Evolutionary conservation across 2,113 vertebrate species (phyloP).

Genomic region (Acanthisitta chloris): DNA sequence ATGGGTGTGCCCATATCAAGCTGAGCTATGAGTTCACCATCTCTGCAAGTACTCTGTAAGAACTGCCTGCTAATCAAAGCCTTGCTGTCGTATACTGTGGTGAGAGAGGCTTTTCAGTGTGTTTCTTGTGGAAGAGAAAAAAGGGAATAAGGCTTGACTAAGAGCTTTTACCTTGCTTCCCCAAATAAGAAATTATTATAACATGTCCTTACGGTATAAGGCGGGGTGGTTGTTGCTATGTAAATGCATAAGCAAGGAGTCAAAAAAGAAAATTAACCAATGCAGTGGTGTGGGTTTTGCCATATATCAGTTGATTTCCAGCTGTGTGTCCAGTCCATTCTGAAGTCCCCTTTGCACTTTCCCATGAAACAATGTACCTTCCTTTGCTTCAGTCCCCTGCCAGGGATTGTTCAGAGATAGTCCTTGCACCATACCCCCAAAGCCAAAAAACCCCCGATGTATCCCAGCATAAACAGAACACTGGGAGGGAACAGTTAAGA

Average conservation of each 20-base stretch:
- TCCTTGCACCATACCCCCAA: neutral
- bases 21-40: neutral
- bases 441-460: fast-evolving
- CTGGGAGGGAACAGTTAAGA: neutral
- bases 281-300: neutral
- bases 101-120: neutral
- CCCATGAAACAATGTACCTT: neutral
- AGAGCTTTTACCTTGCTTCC: neutral
- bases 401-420: neutral
- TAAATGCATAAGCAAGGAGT: neutral
- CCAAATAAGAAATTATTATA: neutral
- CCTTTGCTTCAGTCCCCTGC: neutral
- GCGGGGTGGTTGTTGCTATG: neutral
- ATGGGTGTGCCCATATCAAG: neutral
- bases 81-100: neutral
- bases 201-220: neutral
- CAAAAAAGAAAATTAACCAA: neutral
- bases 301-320: neutral
- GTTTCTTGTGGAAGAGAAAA: neutral
- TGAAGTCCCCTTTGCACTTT: neutral
- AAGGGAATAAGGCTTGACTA: neutral
- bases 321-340: neutral
- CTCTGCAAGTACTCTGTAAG: neutral
- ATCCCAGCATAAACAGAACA: neutral
- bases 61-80: neutral